Percentiles rank a stretch among this genome's conserved stretches.
phyloP scores from a whole-genome alignment of 2,797 vertebrate species.

The Strix occidentalis region DNA sequence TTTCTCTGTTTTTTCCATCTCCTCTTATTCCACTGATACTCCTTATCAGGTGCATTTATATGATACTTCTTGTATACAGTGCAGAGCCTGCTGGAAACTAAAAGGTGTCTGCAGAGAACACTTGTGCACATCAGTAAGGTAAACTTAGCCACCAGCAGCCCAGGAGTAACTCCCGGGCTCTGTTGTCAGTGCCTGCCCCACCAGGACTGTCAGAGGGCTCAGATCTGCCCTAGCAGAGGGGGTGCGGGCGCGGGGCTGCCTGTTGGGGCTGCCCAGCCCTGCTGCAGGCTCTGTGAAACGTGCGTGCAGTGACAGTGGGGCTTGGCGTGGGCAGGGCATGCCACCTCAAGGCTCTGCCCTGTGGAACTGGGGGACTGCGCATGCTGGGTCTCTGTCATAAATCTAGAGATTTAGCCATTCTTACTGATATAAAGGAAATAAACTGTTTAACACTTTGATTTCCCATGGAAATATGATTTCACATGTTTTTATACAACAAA shows the following conservation, averaged over 20 bases:
- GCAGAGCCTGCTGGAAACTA: background rate
- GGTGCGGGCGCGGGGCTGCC: background rate
- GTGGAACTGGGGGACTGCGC: too few species aligned
- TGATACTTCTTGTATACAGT: background rate
- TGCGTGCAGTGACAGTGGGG: too few species aligned
- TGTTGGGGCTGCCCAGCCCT: background rate
- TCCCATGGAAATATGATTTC: background rate
- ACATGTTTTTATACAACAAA: background rate
- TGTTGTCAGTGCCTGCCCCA: background rate
- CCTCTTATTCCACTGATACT: background rate
- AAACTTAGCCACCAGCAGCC: background rate
- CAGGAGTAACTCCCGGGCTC: background rate
- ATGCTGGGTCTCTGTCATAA: too few species aligned
- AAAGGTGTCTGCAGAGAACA: background rate
- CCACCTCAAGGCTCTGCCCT: background rate
- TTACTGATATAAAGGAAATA: background rate
- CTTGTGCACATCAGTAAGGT: background rate
- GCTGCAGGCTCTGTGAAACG: too few species aligned
- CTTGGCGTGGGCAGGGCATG: accelerated
- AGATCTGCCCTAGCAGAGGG: background rate
- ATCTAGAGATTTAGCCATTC: background rate
- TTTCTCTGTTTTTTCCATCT: background rate
- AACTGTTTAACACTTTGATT: background rate
- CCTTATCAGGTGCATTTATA: background rate
- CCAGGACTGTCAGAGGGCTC: background rate